Conservation (phyloP, 2,888 invertebrate genomes). For the Gisinianus flammeolus region DNA sequence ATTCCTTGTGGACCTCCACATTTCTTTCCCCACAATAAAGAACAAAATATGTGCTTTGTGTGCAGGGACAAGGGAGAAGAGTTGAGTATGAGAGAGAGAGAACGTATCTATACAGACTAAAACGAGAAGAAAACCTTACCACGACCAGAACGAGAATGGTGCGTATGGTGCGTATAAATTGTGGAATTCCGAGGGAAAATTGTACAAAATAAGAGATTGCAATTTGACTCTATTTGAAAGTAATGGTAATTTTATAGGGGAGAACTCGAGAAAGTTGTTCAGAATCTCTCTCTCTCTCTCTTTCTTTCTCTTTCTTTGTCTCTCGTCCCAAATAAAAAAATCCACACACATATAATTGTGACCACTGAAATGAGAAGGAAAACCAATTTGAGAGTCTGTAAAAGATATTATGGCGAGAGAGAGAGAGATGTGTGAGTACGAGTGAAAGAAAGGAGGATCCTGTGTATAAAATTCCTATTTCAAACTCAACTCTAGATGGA, state of each 20-base stretch:
- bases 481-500: slow-evolving; percentile 6
- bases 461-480: slow-evolving; percentile 20
- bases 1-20: too few relatives aligned
- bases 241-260: slow-evolving; percentile 5
- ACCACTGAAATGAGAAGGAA: not conserved
- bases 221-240: slow-evolving; percentile 1
- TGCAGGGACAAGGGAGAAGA: too few relatives aligned
- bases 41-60: too few relatives aligned
- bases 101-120: too few relatives aligned
- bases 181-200: not conserved
- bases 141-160: too few relatives aligned
- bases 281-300: not conserved
- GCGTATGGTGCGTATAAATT: not conserved
- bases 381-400: slow-evolving; percentile 5
- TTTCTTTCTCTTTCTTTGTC: not conserved
- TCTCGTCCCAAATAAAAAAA: too few relatives aligned
- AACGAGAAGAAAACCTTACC: too few relatives aligned
- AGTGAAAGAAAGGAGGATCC: not conserved
- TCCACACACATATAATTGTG: not conserved
- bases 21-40: too few relatives aligned
- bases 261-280: not conserved
- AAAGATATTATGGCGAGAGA: not conserved
- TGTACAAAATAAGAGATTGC: not conserved
- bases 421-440: slow-evolving; percentile 1
- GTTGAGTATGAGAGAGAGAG: too few relatives aligned